Base-by-base conservation (phyloP, 2,797 vertebrate genomes). In the Rachycentron canadum region DNA sequence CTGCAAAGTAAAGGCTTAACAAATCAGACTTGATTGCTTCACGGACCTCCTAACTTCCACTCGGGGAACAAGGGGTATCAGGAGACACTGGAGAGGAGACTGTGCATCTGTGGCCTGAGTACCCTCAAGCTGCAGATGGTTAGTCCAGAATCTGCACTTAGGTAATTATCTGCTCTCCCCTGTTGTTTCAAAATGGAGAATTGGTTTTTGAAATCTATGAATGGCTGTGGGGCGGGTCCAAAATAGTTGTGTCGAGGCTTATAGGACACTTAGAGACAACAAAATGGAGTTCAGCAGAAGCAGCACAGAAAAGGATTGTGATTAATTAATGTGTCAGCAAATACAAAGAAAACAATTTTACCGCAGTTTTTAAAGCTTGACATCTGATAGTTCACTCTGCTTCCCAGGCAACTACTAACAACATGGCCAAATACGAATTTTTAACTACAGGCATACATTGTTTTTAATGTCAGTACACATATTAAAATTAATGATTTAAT, bases 11-110 rank as follows among this genome's bases (percentile, higher is more conserved):
- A 86, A 89, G 92, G 92, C 94, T 94, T 94, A 95, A 93, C 94
- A 95, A 95, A 94, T 94, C 93, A 92, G 92, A 85, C 91, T 88
- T 91, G 92, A 94, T 94, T 95, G 92, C 91, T 93, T 95, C 78
- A 63, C 76, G 86, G 88, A 87, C 88, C 81, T 89, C 79, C 82
- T 89, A 83, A 84, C 85, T 90, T 92, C 86, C 83, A 88, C 83
- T 89, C 66, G 7, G 86, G 86, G 84, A 89, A 80, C 84, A 83
- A 91, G 89, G 71, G 87, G 83, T 89, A 86, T 92, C 82, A 76
- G 80, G 86, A 88, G 89, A 87, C 87, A 73, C 62, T 68, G 69
- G 69, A 75, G 87, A 89, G 83, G 75, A 89, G 89, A 78, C 78
- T 55, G 82, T 90, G 89, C 88, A 91, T 95, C 92, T 92, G 90